phyloP scores from a whole-genome alignment of 2,888 invertebrate genomes.

The Lepetodrilus schrolli region DNA sequence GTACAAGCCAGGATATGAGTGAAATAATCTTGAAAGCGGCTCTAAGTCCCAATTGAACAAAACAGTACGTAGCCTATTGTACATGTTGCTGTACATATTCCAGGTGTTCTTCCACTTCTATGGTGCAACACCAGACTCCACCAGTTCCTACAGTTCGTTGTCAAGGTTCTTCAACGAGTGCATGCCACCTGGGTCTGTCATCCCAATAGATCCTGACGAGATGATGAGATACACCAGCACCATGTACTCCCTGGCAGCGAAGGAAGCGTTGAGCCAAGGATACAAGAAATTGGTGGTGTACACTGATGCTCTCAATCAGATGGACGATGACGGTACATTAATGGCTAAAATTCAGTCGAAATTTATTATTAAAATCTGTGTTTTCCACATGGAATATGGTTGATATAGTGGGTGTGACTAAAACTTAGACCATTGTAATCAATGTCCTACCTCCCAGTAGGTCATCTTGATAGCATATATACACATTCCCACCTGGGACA shows the following conservation, averaged over 20 bases:
- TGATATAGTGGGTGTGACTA: too few relatives aligned
- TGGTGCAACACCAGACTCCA: conserved; percentile 54
- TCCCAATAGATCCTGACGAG: conserved; percentile 48
- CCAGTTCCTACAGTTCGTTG: conserved; percentile 46
- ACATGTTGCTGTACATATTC: too few relatives aligned
- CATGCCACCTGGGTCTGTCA: conserved; percentile 43
- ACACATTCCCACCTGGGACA: too few relatives aligned
- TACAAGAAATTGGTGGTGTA: conserved; percentile 44
- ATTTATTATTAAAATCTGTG: background rate
- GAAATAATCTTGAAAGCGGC: too few relatives aligned
- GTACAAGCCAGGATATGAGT: too few relatives aligned
- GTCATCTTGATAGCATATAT: too few relatives aligned
- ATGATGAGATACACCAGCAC: conserved; percentile 46
- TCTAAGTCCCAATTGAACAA: too few relatives aligned
- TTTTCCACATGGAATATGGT: too few relatives aligned
- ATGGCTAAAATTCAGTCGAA: background rate
- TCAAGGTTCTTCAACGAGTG: conserved; percentile 48
- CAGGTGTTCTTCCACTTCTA: conserved; percentile 57
- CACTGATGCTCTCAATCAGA: conserved; percentile 55
- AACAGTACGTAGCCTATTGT: too few relatives aligned
- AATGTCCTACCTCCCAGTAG: too few relatives aligned
- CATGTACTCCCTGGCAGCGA: conserved; percentile 44
- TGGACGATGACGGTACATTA: conserved; percentile 50
- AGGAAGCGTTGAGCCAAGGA: conserved; percentile 34
- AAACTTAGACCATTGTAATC: too few relatives aligned